Conservation (phyloP, 1,140 invertebrate species). For the Orius insidiosus region DNA sequence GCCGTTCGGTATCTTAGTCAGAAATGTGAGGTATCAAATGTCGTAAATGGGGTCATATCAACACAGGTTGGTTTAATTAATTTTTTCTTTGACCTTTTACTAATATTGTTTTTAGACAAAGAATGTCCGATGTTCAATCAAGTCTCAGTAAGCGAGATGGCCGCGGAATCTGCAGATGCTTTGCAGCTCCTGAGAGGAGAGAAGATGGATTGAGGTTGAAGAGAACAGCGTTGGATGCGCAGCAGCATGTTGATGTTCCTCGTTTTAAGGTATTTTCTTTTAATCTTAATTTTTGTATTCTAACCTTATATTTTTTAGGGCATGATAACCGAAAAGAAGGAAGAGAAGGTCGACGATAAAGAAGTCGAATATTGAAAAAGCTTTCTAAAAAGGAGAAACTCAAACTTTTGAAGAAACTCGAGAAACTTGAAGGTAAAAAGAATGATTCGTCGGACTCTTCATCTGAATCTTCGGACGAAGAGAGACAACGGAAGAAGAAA, state of each 20-base stretch:
- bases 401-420: constrained; percentile 14
- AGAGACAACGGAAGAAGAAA: constrained; percentile 10
- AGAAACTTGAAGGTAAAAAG: constrained; percentile 15
- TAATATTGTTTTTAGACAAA: too few relatives aligned
- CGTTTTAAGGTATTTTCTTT: constrained; percentile 13
- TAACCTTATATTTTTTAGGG: too few relatives aligned
- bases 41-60: constrained; percentile 98
- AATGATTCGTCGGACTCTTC: background rate
- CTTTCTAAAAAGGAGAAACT: constrained; percentile 6
- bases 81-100: too few relatives aligned
- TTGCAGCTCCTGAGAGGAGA: constrained; percentile 65
- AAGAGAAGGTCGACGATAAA: constrained; percentile 11
- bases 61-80: too few relatives aligned
- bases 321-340: constrained; percentile 9
- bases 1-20: constrained; percentile 94
- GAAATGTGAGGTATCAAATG: constrained; percentile 95
- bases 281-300: constrained; percentile 3
- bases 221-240: constrained; percentile 43
- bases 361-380: constrained; percentile 10
- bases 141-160: constrained; percentile 42
- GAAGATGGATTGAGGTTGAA: constrained; percentile 76
- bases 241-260: constrained; percentile 36
- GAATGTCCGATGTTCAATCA: constrained; percentile 88
- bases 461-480: constrained; percentile 1
- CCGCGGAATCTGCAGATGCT: constrained; percentile 38